These are phyloP conservation scores for Hecatera dysodea DNA, from an alignment of 2,888 invertebrate species.

Conservation along the genomic window DNA sequence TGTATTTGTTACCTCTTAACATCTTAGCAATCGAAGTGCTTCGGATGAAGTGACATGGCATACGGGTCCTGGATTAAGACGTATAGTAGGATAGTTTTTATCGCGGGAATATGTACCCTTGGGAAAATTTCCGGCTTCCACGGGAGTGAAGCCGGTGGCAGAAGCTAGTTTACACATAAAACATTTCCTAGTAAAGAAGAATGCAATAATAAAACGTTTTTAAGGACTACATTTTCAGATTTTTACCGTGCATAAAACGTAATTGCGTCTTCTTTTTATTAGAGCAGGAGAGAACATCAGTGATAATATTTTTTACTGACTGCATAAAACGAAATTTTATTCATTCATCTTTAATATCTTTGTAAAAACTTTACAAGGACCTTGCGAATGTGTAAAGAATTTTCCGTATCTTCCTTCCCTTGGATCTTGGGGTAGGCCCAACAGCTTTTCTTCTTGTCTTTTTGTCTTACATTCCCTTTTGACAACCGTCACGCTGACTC, in stretches of 20 bases:
- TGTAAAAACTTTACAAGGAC: not conserved
- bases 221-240: slow-evolving; percentile 21
- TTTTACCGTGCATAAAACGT: slow-evolving; percentile 35
- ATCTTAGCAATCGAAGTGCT: too few species aligned
- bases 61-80: too few species aligned
- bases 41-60: too few species aligned
- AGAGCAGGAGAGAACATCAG: slow-evolving; percentile 3
- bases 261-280: slow-evolving; percentile 39
- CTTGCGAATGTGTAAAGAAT: not conserved
- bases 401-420: not conserved
- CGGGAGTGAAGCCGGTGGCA: too few species aligned
- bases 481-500: not conserved
- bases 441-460: not conserved
- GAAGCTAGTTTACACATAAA: not conserved
- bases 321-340: slow-evolving; percentile 21
- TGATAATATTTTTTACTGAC: slow-evolving; percentile 16
- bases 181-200: not conserved
- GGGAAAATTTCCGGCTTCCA: too few species aligned
- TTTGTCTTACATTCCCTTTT: too few species aligned
- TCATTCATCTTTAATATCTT: slow-evolving; percentile 7
- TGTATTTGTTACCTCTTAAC: too few species aligned
- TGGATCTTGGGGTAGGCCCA: not conserved
- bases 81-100: too few species aligned
- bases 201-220: slow-evolving; percentile 30
- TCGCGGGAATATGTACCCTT: too few species aligned